phyloP scores from a whole-genome alignment of 2,113 vertebrate genomes.

The Tricholaema leucomelas region DNA sequence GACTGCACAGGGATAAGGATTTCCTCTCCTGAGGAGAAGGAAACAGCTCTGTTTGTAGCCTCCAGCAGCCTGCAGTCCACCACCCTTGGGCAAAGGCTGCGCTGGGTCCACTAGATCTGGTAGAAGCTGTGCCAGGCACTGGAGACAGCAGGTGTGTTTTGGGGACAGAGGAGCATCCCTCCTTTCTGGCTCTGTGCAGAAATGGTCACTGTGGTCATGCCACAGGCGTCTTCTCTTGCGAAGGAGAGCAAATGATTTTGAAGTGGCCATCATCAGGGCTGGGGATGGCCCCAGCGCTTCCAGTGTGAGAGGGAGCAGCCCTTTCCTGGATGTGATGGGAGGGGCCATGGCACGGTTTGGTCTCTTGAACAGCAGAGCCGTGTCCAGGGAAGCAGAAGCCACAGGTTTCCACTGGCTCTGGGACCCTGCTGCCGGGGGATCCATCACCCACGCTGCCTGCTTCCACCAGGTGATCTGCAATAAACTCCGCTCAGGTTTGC shows the following conservation, averaged over 20 bases:
- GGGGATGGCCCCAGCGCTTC: background rate
- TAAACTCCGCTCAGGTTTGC: accelerated
- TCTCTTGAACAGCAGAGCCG: conserved; percentile 44
- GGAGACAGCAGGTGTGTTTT: background rate
- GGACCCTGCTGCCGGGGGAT: background rate
- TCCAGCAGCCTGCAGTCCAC: background rate
- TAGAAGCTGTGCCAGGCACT: background rate
- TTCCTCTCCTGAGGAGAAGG: background rate
- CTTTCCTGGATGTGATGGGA: background rate
- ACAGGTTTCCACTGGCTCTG: conserved; percentile 85
- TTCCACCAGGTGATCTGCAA: conserved; percentile 71
- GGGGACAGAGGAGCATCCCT: background rate
- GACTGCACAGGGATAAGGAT: background rate
- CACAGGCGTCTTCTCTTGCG: conserved; percentile 58
- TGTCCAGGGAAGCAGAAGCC: conserved; percentile 86
- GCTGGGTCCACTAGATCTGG: background rate
- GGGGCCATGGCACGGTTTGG: background rate
- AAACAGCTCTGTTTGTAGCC: background rate
- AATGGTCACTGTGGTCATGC: background rate
- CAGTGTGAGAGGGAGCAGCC: background rate
- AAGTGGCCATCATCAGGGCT: background rate
- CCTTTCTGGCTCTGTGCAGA: background rate
- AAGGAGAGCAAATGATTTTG: conserved; percentile 72
- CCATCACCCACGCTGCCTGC: background rate
- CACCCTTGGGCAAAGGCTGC: background rate